These are phyloP conservation scores for Agrochola litura DNA, from an alignment of 2,888 invertebrate species.

Conservation along the genomic window DNA sequence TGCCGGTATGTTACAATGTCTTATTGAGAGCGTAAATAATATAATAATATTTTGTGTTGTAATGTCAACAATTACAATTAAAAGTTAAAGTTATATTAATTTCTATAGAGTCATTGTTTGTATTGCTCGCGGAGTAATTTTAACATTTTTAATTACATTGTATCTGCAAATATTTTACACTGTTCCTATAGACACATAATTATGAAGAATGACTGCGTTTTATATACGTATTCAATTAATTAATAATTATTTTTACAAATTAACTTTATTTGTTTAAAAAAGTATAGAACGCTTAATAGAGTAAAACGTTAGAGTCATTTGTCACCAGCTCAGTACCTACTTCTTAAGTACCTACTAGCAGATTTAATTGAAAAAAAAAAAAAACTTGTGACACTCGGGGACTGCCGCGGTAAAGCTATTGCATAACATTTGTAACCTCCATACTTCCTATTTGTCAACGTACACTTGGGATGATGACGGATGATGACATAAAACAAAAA, in stretches of 20 bases:
- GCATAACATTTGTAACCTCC: too few relatives aligned
- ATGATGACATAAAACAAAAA: too few relatives aligned
- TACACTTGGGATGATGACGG: too few relatives aligned
- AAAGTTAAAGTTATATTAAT: constrained; percentile 4
- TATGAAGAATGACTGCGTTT: constrained; percentile 8
- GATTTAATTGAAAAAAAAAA: constrained; percentile 1
- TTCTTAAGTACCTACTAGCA: too few relatives aligned
- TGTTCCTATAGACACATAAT: background rate
- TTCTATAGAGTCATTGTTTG: constrained; percentile 16
- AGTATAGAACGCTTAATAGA: background rate
- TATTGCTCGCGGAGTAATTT: constrained; percentile 1
- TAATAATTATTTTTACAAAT: background rate
- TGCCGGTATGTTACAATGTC: background rate
- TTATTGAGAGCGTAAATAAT: background rate
- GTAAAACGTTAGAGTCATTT: background rate
- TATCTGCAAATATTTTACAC: background rate
- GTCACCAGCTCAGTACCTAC: background rate
- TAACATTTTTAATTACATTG: constrained; percentile 3
- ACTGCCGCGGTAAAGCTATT: too few relatives aligned
- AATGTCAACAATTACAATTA: constrained; percentile 20
- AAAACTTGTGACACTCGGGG: background rate
- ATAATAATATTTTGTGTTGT: background rate
- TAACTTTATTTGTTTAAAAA: background rate
- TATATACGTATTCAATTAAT: background rate
- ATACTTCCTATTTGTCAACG: too few relatives aligned